Conservation (phyloP, 2,888 invertebrate species). For the Hipparchia sbordonii region DNA sequence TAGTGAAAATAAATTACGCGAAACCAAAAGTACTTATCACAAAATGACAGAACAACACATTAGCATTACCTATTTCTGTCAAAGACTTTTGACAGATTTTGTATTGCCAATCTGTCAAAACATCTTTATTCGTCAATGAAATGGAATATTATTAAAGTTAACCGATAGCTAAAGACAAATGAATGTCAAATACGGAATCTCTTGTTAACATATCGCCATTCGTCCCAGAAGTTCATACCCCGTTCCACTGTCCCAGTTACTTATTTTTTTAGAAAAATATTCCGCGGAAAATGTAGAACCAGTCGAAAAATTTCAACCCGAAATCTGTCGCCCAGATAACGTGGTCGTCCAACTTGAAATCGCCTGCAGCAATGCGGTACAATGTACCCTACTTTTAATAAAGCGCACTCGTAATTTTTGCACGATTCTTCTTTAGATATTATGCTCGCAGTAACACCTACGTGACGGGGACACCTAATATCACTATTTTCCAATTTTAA, state of each 20-base stretch:
- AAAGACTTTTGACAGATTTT: too few species aligned
- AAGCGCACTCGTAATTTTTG: constrained; percentile 21
- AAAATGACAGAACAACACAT: too few species aligned
- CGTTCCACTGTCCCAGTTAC: constrained; percentile 12
- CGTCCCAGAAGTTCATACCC: constrained; percentile 12
- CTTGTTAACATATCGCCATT: constrained; percentile 53
- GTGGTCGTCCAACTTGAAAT: constrained; percentile 32
- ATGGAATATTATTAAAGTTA: neutral
- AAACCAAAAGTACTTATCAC: too few species aligned
- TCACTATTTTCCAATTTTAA: too few species aligned
- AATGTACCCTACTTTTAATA: constrained; percentile 30
- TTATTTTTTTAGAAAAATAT: neutral
- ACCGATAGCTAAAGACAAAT: neutral
- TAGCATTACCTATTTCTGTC: too few species aligned
- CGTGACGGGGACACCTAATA: too few species aligned
- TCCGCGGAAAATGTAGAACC: constrained; percentile 16
- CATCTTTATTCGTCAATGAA: neutral
- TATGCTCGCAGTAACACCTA: too few species aligned
- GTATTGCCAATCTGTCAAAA: too few species aligned
- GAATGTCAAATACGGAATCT: neutral
- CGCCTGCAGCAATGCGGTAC: constrained; percentile 37
- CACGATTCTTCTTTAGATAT: neutral
- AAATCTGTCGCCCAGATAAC: constrained; percentile 40
- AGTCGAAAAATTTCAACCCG: constrained; percentile 36
- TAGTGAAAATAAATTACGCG: too few species aligned